phyloP scores from a whole-genome alignment of 2,888 invertebrate species.

The Aleiodes leptofemur region DNA sequence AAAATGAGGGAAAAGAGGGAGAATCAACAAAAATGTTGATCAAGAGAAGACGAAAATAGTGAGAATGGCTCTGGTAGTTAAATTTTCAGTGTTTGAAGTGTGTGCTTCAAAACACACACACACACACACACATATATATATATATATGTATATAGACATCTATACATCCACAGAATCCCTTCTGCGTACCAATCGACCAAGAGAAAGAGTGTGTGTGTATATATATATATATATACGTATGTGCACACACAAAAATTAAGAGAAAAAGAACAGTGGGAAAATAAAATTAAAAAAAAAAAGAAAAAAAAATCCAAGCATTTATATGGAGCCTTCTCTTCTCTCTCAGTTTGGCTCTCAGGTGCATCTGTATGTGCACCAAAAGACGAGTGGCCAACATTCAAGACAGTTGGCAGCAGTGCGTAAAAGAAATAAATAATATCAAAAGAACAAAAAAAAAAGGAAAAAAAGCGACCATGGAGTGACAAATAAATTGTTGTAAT shows the following conservation, averaged over 20 bases:
- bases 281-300: not conserved
- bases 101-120: slow-evolving; percentile 4
- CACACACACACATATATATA: not conserved
- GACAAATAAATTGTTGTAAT: slow-evolving; percentile 70
- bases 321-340: slow-evolving; percentile 16
- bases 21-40: no score
- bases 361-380: slow-evolving; percentile 58
- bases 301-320: not conserved
- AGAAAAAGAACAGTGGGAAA: not conserved
- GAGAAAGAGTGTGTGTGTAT: no score
- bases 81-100: no score
- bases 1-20: no score
- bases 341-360: slow-evolving; percentile 46
- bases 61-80: no score
- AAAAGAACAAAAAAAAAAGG: no score
- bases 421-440: slow-evolving; percentile 74
- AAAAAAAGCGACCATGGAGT: slow-evolving; percentile 73
- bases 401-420: slow-evolving; percentile 71
- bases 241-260: slow-evolving; percentile 6
- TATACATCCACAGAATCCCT: not conserved
- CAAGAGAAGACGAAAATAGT: no score
- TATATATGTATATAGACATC: no score
- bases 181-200: not conserved
- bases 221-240: no score
- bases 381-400: slow-evolving; percentile 62